Conservation (phyloP, 2,888 invertebrate genomes). For the Xanthia togata region DNA sequence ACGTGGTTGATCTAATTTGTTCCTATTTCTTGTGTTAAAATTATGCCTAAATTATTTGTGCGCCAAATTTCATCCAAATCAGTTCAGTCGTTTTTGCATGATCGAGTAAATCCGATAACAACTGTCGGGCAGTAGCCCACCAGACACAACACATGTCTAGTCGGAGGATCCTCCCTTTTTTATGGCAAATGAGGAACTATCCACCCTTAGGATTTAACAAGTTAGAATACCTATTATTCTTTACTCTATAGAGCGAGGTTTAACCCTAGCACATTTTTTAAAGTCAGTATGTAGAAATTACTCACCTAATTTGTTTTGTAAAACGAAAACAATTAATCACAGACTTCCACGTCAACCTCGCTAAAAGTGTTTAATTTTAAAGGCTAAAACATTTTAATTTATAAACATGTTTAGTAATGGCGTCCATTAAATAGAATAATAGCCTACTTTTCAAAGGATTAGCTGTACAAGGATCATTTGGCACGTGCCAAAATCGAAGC, state of each 20-base stretch:
- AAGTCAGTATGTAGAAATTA: constrained; percentile 11
- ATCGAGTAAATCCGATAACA: too few relatives aligned
- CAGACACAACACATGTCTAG: too few relatives aligned
- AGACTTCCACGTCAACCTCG: constrained; percentile 31
- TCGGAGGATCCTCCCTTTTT: too few relatives aligned
- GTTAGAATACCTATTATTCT: too few relatives aligned
- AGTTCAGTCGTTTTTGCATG: too few relatives aligned
- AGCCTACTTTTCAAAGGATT: neutral
- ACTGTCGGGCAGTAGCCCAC: too few relatives aligned
- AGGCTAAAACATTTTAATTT: constrained; percentile 51
- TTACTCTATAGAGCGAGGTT: neutral
- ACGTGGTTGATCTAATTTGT: too few relatives aligned
- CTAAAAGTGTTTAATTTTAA: constrained; percentile 42
- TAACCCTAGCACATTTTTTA: constrained; percentile 9
- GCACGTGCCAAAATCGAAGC: neutral
- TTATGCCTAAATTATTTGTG: too few relatives aligned
- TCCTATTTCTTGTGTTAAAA: too few relatives aligned
- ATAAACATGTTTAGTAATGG: constrained; percentile 36
- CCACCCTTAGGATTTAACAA: too few relatives aligned
- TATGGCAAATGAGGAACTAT: too few relatives aligned
- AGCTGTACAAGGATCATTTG: neutral
- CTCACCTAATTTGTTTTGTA: constrained; percentile 40
- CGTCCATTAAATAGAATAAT: constrained; percentile 30
- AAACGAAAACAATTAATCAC: constrained; percentile 55
- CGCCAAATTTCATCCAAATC: too few relatives aligned